Percentiles rank a stretch among this genome's conserved stretches.
These are phyloP conservation scores for Noctua comes DNA, from an alignment of 2,888 invertebrate genomes.

Conservation along the genomic window DNA sequence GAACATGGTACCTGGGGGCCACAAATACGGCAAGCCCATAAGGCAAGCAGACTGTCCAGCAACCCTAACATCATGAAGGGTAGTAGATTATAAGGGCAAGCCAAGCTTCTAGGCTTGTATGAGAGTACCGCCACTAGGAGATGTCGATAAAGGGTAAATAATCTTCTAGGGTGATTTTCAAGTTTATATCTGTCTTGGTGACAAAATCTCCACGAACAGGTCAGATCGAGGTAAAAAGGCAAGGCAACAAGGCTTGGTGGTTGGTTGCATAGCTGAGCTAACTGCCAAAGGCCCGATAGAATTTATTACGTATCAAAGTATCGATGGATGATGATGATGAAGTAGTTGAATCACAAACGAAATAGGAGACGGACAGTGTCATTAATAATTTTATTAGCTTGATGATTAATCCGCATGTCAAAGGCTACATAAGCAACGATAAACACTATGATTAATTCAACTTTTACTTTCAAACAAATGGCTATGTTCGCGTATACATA, in stretches of 20 bases:
- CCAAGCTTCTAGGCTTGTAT: too few species aligned
- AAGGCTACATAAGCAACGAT: slow-evolving; percentile 48
- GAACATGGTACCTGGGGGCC: too few species aligned
- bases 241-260: background rate
- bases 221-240: background rate
- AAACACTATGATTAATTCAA: slow-evolving; percentile 52
- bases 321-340: background rate
- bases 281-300: background rate
- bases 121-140: too few species aligned
- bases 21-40: too few species aligned
- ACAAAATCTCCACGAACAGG: background rate
- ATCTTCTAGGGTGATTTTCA: background rate
- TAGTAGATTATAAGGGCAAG: too few species aligned
- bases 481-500: slow-evolving; percentile 30
- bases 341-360: slow-evolving; percentile 15
- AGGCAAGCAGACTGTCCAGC: too few species aligned
- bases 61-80: too few species aligned
- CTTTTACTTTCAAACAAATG: slow-evolving; percentile 62
- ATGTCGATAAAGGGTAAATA: background rate
- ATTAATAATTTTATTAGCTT: slow-evolving; percentile 21
- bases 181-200: background rate
- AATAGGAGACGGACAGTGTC: background rate
- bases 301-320: background rate
- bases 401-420: slow-evolving; percentile 53
- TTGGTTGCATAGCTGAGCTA: background rate